phyloP scores from a whole-genome alignment of 2,888 invertebrate species.

The Andrena chrysosceles region DNA sequence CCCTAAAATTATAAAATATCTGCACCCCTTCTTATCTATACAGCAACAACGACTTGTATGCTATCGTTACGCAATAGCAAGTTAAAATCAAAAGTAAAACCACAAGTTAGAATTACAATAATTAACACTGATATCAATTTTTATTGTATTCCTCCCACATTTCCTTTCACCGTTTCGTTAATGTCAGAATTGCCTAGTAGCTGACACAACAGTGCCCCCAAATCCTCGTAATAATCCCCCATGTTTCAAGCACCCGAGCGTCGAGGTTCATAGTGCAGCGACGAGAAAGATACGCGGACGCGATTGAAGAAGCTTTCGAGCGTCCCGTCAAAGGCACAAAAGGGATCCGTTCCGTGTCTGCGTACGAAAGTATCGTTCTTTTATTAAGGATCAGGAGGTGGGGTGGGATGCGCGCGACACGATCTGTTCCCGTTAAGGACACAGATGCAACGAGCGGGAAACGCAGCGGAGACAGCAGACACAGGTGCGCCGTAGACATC shows the following conservation, averaged over 20 bases:
- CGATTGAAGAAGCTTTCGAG: not conserved
- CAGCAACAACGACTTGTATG: too few relatives aligned
- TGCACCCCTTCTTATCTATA: too few relatives aligned
- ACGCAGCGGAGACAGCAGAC: slow-evolving; percentile 49
- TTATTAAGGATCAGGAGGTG: slow-evolving; percentile 20
- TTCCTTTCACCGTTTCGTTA: too few relatives aligned
- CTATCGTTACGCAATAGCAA: too few relatives aligned
- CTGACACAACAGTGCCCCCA: not conserved
- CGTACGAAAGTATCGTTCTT: slow-evolving; percentile 18
- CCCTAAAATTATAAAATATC: too few relatives aligned
- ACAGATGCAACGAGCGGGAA: slow-evolving; percentile 47
- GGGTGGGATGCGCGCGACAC: not conserved
- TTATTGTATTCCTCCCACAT: too few relatives aligned
- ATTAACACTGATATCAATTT: too few relatives aligned
- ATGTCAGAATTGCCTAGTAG: too few relatives aligned
- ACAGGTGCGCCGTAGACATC: slow-evolving; percentile 62
- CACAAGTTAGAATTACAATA: too few relatives aligned
- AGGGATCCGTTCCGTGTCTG: not conserved
- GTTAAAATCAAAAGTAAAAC: too few relatives aligned
- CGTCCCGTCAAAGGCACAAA: slow-evolving; percentile 2
- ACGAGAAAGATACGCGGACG: not conserved
- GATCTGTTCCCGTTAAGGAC: slow-evolving; percentile 44
- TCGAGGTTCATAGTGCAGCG: not conserved
- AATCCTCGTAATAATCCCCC: not conserved
- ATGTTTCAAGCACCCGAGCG: not conserved